Evolutionary conservation across 1,140 invertebrate species (phyloP).

Genomic region (Drosophila parabipectinata): DNA sequence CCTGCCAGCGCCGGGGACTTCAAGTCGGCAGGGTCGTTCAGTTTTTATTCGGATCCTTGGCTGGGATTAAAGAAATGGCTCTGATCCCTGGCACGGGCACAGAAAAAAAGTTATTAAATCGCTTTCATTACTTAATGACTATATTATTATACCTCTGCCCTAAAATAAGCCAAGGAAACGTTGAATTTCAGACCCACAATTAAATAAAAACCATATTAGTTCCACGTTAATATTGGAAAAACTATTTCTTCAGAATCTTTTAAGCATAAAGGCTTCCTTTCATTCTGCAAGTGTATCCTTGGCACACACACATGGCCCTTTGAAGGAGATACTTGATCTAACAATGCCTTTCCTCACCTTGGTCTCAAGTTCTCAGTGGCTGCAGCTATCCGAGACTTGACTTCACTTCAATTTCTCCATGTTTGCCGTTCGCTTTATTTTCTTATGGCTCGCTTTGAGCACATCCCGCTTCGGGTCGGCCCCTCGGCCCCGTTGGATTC

Average conservation of each 20-base stretch:
- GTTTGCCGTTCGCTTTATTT: constrained; percentile 71
- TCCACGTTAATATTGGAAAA: too few species aligned
- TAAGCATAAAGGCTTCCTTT: not conserved
- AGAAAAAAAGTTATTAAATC: not conserved
- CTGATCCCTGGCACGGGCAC: constrained; percentile 8
- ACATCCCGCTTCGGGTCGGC: constrained; percentile 19
- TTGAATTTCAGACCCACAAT: too few species aligned
- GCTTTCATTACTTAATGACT: too few species aligned
- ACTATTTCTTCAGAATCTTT: too few species aligned
- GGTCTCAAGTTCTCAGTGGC: constrained; percentile 42
- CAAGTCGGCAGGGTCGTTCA: constrained; percentile 17
- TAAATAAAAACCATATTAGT: too few species aligned
- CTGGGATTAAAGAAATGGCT: constrained; percentile 21
- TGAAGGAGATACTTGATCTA: constrained; percentile 19
- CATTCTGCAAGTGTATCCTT: constrained; percentile 1
- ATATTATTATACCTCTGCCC: not conserved
- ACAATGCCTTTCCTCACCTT: constrained; percentile 39
- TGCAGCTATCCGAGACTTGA: constrained; percentile 59
- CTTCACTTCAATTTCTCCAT: constrained; percentile 72
- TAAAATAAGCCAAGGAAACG: not conserved
- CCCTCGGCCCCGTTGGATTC: constrained; percentile 9
- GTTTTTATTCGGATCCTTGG: constrained; percentile 33
- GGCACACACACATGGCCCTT: constrained; percentile 14
- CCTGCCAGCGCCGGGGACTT: constrained; percentile 13
- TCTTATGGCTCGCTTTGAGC: constrained; percentile 55